Evolutionary conservation across 30 jellyfish, hydroid and myxozoan species (phyloP), one percentile per base, ranked within the genome.

Genomic region (Catostylus mosaicus): DNA sequence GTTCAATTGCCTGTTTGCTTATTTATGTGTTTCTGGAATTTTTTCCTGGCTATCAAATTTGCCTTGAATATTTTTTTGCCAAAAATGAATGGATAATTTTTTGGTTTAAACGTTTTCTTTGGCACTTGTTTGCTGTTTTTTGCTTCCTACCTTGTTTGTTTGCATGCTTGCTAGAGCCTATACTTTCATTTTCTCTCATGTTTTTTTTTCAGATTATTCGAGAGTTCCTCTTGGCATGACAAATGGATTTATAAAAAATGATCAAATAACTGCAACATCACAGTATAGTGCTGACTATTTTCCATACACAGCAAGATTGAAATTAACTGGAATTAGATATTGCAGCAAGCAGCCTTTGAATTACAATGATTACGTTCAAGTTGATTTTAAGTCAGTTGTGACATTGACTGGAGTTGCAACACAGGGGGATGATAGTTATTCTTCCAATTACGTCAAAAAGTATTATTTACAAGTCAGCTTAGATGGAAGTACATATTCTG

Each of bases 341-440:
- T 85, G 95, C 75, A 67, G 95, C 7, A 43, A 34, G 36, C 65
- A 32, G 9, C 68, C 89, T 31, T 19, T 74, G 33, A 61, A 64
- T 54, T 62, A 64, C 32, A n/a, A 60, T 35, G 85, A 75, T 14
- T 87, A 77, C 60, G 72, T 87, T 6, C 79, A 72, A 71, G 88
- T 87, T 67, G 96, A 87, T 59, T 87, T 87, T 30, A 67, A 37
- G 22, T 36, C 60, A 12, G 82, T 22, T 36, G 80, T 87, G 40
- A 67, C 90, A 23, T 35, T 87, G 30, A 76, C 88, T 27, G 90
- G 90, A 0, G 56, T 87, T 8, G 96, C 90, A n/a, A 87, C 90
- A 2, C 96, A 77, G 27, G 96, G 96, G 20, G 89, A 87, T 68
- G 87, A 67, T 29, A 77, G 45, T 30, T 23, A 66, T 34, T 0